Base-by-base conservation (phyloP, 1,140 invertebrate species). In the Hylyphantes graminicola region DNA sequence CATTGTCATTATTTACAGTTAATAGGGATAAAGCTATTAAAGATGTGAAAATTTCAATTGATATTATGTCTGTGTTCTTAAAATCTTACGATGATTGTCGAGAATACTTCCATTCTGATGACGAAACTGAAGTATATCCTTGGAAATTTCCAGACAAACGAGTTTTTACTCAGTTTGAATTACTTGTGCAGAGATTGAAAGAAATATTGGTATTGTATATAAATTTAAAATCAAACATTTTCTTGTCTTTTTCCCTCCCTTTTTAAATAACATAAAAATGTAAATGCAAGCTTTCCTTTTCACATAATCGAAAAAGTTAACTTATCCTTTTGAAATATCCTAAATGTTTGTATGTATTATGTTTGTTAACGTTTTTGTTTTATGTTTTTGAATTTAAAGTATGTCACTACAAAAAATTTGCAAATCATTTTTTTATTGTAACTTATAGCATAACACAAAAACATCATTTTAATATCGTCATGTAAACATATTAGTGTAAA, bases 91-190 rank as follows among this genome's bases (percentile, higher is more conserved):
- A 70, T 53, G 57, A 76, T 51, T 77, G 82, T 17, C 73, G 68
- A n/a, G 82, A 76, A 53, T 15, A 65, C 51, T 5, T 17, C 21
- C 7, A 77, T 11, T 8, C 15, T 0, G n/a, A 50, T 53, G 5
- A 50, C 2, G 2, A 57, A 11, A 15, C 54, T 13, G 61, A 77
- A 21, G 12, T 53, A 11, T 85, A 85, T 63, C 82, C 82, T 57
- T 85, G 82, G 82, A 35, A 68, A 76, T 85, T 77, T 68, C 82
- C 82, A 8, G 82, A 85, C 55, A 13, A 57, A 77, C 67, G 73
- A 53, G 64, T 85, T 15, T 85, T 85, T 77, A 8, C 53, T 51
- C 50, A 61, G 0, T 77, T 85, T 50, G 64, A 77, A 51, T 51
- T 17, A 19, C 77, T 85, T 70, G 15, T 85, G 2, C 53, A 57